These are phyloP conservation scores for Cavia porcellus DNA, from an alignment of 2,113 vertebrate genomes.

Conservation along the genomic window DNA sequence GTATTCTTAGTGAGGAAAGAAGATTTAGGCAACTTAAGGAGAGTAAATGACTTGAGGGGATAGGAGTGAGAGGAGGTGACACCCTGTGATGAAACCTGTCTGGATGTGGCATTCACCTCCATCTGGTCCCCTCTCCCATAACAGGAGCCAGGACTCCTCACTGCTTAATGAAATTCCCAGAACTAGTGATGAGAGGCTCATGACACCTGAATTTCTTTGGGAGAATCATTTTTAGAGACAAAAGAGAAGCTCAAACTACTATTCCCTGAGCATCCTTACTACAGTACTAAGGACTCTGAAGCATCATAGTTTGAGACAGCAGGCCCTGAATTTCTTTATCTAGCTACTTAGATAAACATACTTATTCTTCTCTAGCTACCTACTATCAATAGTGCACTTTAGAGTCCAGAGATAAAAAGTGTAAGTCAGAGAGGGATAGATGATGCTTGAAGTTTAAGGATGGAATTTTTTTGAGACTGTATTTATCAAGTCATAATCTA, in stretches of 20 bases:
- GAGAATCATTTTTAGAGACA: neutral
- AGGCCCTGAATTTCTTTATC: neutral
- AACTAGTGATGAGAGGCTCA: too few species aligned
- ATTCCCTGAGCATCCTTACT: neutral
- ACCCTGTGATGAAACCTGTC: too few species aligned
- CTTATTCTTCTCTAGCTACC: neutral
- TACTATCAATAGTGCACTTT: neutral
- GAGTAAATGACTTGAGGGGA: neutral
- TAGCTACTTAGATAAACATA: neutral
- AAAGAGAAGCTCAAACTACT: neutral
- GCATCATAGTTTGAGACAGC: too few species aligned
- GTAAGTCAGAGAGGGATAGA: neutral
- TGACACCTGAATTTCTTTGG: neutral
- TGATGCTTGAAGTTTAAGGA: neutral
- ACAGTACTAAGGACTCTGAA: neutral
- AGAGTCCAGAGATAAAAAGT: neutral
- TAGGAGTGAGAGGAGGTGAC: neutral
- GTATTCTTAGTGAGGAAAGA: neutral
- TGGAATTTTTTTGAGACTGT: neutral
- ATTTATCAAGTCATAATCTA: conserved; percentile 53
- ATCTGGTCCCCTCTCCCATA: too few species aligned
- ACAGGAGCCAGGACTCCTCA: neutral
- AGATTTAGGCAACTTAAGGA: neutral
- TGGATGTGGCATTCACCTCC: too few species aligned
- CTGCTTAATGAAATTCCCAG: neutral